Percentiles rank a stretch among this genome's conserved stretches.
phyloP scores from a whole-genome alignment of 1,140 invertebrate genomes.

The Drosophila tropicalis region DNA sequence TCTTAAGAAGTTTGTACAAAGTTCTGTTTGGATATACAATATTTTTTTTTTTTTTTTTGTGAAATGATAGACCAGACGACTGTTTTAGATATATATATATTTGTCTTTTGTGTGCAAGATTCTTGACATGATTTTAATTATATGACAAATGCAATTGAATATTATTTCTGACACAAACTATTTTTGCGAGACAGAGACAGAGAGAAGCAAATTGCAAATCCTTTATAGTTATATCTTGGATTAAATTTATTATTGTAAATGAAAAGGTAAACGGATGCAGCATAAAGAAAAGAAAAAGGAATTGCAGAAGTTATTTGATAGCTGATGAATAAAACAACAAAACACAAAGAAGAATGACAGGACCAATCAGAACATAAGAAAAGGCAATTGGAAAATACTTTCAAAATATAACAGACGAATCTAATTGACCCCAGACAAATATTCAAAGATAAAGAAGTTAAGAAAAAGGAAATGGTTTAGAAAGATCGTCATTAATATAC shows the following conservation, averaged over 20 bases:
- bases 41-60: conserved; percentile 22
- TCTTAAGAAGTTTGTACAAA: conserved; percentile 49
- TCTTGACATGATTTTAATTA: conserved; percentile 17
- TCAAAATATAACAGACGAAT: background rate
- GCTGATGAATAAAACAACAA: background rate
- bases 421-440: no score
- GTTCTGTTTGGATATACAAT: conserved; percentile 27
- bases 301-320: background rate
- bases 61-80: conserved; percentile 19
- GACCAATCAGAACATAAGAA: background rate
- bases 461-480: no score
- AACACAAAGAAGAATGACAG: background rate
- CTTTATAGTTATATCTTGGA: background rate
- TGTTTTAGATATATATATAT: conserved; percentile 5
- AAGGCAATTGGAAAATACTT: background rate
- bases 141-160: conserved; percentile 15
- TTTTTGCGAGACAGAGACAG: background rate
- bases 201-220: background rate
- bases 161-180: conserved; percentile 9
- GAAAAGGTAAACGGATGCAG: background rate
- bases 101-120: conserved; percentile 3
- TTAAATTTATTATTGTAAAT: conserved; percentile 1
- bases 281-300: background rate
- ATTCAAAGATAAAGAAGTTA: no score
- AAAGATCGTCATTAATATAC: no score